These are phyloP conservation scores for Adineta ricciae DNA, from an alignment of 2,888 invertebrate genomes.

Conservation along the genomic window DNA sequence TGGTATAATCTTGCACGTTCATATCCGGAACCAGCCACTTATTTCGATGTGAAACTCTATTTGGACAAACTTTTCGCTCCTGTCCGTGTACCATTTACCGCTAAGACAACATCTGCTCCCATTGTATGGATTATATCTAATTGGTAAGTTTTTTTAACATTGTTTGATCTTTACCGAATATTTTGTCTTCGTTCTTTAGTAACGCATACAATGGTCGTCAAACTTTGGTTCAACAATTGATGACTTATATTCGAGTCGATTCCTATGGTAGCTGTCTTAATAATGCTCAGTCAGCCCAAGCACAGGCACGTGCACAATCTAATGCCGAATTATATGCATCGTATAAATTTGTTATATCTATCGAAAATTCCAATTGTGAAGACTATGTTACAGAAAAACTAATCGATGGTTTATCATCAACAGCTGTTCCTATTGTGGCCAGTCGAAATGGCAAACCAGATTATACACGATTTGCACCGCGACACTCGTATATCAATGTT, in stretches of 20 bases:
- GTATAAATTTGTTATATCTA: slow-evolving; percentile 34
- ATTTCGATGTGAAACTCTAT: slow-evolving; percentile 28
- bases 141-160: background rate
- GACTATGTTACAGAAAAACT: slow-evolving; percentile 34
- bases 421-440: slow-evolving; percentile 33
- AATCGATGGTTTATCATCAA: slow-evolving; percentile 30
- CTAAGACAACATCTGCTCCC: background rate
- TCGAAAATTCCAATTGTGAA: slow-evolving; percentile 34
- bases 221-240: slow-evolving; percentile 25
- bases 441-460: slow-evolving; percentile 29
- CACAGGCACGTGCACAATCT: slow-evolving; percentile 20
- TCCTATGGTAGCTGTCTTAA: slow-evolving; percentile 31
- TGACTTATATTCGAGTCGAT: slow-evolving; percentile 29
- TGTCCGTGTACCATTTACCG: slow-evolving; percentile 23
- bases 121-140: slow-evolving; percentile 33
- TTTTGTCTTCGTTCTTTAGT: background rate
- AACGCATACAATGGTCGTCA: slow-evolving; percentile 29
- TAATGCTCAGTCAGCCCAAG: slow-evolving; percentile 25
- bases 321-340: slow-evolving; percentile 30
- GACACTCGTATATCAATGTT: slow-evolving; percentile 29
- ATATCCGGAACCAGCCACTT: slow-evolving; percentile 34
- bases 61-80: slow-evolving; percentile 22
- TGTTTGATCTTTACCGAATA: background rate
- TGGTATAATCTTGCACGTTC: slow-evolving; percentile 33
- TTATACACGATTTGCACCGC: slow-evolving; percentile 27